These are phyloP conservation scores for Coelinius sp. DNA, from an alignment of 2,888 invertebrate species.

Conservation along the genomic window DNA sequence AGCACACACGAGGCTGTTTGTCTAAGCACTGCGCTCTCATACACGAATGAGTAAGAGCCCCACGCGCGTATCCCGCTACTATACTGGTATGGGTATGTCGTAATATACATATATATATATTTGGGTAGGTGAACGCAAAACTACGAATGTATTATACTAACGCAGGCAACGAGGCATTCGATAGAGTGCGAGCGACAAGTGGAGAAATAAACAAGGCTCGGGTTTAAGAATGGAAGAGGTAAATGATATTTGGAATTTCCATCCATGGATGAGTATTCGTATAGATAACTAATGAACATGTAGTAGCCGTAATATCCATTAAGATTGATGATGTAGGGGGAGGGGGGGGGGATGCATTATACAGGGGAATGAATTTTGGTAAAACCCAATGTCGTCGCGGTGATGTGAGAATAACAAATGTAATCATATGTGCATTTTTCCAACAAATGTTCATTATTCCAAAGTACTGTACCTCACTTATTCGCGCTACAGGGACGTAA, in stretches of 20 bases:
- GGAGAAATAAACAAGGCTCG: conserved; percentile 26
- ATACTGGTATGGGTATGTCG: conserved; percentile 23
- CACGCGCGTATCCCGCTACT: conserved; percentile 42
- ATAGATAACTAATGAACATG: too few species aligned
- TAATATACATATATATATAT: conserved; percentile 2
- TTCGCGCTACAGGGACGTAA: too few species aligned
- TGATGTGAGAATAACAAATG: too few species aligned
- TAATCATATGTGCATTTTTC: too few species aligned
- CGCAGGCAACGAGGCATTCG: neutral
- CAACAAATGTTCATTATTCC: too few species aligned
- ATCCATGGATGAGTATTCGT: too few species aligned
- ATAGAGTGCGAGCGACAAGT: conserved; percentile 25
- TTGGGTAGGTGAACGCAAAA: conserved; percentile 43
- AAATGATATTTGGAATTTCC: conserved; percentile 1
- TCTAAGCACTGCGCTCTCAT: conserved; percentile 45
- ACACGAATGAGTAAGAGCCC: conserved; percentile 36
- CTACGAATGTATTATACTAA: conserved; percentile 29
- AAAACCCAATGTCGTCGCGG: too few species aligned
- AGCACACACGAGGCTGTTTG: conserved; percentile 32
- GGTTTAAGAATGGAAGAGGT: neutral
- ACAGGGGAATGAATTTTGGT: too few species aligned
- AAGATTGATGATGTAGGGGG: too few species aligned
- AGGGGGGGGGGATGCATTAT: too few species aligned
- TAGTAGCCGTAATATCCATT: too few species aligned
- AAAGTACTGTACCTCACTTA: too few species aligned